Evolutionary conservation across 2,797 vertebrate species (phyloP).

Genomic region (Astyanax mexicanus): DNA sequence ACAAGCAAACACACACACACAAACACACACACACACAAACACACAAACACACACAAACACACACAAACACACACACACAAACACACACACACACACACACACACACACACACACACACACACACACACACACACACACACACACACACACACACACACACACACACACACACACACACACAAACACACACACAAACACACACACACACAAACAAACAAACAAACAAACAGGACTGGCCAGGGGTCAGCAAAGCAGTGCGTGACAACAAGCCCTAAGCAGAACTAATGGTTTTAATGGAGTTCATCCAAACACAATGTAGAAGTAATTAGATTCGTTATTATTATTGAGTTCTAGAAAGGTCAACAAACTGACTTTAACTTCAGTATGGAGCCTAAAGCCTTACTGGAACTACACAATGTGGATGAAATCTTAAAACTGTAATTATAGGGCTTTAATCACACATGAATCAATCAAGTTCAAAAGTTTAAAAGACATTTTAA

Average conservation of each 20-base stretch:
- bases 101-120: not conserved
- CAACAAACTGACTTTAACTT: not conserved
- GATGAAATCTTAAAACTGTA: no score
- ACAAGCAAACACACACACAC: not conserved
- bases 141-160: not conserved
- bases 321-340: no score
- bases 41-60: not conserved
- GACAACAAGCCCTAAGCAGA: constrained; percentile 14
- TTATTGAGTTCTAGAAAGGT: not conserved
- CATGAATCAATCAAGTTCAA: no score
- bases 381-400: no score
- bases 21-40: constrained; percentile 2
- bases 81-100: not conserved
- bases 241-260: not conserved
- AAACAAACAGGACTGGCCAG: not conserved
- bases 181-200: not conserved
- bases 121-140: not conserved
- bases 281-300: constrained; percentile 30
- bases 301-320: constrained; percentile 17
- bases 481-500: no score
- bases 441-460: no score
- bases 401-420: no score
- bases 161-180: not conserved
- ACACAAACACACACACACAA: not conserved
- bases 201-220: not conserved